Evolutionary conservation across 2,888 invertebrate species (phyloP).

Genomic region (Gymnoscelis rufifasciata): DNA sequence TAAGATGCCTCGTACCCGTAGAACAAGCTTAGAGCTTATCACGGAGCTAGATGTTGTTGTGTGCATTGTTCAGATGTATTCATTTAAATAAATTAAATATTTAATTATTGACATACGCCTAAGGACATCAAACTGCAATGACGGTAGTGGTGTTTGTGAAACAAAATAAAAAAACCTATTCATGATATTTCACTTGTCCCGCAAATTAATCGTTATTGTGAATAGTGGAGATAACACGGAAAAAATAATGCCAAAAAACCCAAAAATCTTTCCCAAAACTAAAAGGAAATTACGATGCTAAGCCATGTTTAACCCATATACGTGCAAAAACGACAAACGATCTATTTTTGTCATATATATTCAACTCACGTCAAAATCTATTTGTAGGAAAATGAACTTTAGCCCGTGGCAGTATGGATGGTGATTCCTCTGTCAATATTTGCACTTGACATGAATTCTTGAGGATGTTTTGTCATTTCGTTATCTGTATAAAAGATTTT

Average conservation of each 20-base stretch:
- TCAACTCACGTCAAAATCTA: constrained; percentile 40
- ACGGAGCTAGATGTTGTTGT: too few species aligned
- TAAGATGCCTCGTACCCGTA: too few species aligned
- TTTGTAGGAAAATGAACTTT: constrained; percentile 34
- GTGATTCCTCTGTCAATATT: constrained; percentile 27
- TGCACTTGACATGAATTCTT: constrained; percentile 66
- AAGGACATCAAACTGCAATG: too few species aligned
- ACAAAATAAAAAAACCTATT: too few species aligned
- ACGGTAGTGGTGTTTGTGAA: too few species aligned
- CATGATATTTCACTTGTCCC: too few species aligned
- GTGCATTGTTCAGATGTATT: too few species aligned
- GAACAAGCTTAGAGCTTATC: too few species aligned
- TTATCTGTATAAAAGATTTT: constrained; percentile 23
- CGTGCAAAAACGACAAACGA: constrained; percentile 49
- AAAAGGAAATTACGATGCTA: constrained; percentile 34
- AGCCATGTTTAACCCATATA: constrained; percentile 59
- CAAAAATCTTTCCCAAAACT: constrained; percentile 10
- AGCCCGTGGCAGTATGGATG: constrained; percentile 21
- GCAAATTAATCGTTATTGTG: too few species aligned
- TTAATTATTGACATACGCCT: too few species aligned
- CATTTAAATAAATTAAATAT: too few species aligned
- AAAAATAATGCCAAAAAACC: constrained; percentile 11
- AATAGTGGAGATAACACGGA: background rate
- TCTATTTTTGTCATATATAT: constrained; percentile 35
- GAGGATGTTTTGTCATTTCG: constrained; percentile 48